A percentile compares a stretch with the other conserved stretches of the same genome.
Conservation (phyloP, 2,113 vertebrate species). For the Apodemus speciosus region DNA sequence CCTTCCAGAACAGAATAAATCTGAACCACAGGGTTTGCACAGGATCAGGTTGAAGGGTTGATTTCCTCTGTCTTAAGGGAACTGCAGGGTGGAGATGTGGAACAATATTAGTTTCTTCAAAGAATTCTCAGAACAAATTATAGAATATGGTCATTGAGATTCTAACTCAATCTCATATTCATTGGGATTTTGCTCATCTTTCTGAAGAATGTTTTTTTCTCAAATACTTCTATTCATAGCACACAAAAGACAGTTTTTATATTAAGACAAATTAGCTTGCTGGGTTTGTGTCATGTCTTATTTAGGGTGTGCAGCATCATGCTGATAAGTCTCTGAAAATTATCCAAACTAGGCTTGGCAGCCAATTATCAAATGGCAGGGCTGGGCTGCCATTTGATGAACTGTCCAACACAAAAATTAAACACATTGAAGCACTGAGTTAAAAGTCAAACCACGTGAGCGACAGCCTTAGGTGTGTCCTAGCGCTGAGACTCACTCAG, state of each 20-base stretch:
- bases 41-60: not conserved
- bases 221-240: not conserved
- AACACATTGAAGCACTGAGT: not conserved
- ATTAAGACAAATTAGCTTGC: conserved; percentile 22
- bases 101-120: not conserved
- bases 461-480: not conserved
- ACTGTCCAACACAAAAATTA: conserved; percentile 1
- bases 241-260: conserved; percentile 16
- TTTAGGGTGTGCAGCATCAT: conserved; percentile 3
- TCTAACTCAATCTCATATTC: conserved; percentile 17
- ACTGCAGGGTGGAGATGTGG: not conserved
- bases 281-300: conserved; percentile 23
- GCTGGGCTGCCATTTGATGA: not conserved
- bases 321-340: conserved; percentile 17
- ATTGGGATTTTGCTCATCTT: conserved; percentile 32
- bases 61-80: not conserved
- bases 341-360: conserved; percentile 43
- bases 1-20: not conserved
- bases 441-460: not conserved
- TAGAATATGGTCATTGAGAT: conserved; percentile 41
- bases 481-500: not conserved
- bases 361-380: conserved; percentile 43
- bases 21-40: not conserved
- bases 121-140: conserved; percentile 11
- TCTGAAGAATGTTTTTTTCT: conserved; percentile 27